phyloP scores from a whole-genome alignment of 2,113 vertebrate genomes.

The Dendrocopos noguchii region DNA sequence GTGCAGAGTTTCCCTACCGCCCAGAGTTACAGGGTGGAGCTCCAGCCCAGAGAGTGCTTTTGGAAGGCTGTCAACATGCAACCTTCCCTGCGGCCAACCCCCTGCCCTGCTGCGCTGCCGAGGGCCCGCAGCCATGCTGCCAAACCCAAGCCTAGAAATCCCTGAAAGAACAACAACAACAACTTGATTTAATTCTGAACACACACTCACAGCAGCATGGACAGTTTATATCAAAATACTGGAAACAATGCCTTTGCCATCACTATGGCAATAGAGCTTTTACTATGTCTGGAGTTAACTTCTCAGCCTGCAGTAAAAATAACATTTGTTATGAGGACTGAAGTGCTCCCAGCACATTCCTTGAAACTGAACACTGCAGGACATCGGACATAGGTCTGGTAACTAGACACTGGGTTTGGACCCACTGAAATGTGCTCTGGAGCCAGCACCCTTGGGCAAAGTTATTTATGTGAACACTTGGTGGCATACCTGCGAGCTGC shows the following conservation, averaged over 20 bases:
- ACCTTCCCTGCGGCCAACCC: background rate
- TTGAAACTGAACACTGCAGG: conserved; percentile 43
- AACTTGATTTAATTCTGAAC: background rate
- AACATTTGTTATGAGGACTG: background rate
- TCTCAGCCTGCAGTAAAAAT: conserved; percentile 36
- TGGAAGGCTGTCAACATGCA: background rate
- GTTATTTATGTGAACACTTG: background rate
- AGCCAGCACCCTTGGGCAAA: background rate
- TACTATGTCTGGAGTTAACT: background rate
- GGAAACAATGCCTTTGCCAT: background rate
- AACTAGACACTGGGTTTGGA: conserved; percentile 51
- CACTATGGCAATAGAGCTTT: background rate
- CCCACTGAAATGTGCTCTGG: background rate
- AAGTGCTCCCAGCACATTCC: background rate
- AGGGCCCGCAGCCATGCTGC: fast-evolving
- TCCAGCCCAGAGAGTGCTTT: background rate
- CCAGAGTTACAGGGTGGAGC: fast-evolving
- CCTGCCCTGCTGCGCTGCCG: background rate
- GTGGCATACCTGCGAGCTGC: background rate
- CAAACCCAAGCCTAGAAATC: background rate
- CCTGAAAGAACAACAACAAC: fast-evolving
- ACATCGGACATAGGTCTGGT: background rate
- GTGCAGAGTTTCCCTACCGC: background rate
- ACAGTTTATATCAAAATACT: background rate
- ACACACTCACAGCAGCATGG: background rate